A percentile compares a stretch with the other conserved stretches of the same genome.
These are phyloP conservation scores for Ostrea denselamellosa DNA, from an alignment of 1,140 invertebrate genomes.

Conservation along the genomic window DNA sequence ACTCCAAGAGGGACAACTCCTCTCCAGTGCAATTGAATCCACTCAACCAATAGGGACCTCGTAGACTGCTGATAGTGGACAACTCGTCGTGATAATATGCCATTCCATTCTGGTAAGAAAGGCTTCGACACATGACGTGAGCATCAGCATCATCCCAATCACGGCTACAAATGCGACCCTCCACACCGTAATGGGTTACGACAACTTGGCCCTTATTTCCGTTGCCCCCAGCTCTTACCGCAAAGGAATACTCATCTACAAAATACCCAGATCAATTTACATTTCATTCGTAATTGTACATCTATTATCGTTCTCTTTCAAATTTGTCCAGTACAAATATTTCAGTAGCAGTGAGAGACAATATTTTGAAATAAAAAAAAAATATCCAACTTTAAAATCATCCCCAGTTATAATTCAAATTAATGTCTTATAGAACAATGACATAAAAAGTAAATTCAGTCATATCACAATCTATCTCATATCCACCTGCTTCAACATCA, in stretches of 20 bases:
- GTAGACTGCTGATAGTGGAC: constrained; percentile 49
- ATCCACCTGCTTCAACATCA: too few relatives aligned
- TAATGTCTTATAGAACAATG: too few relatives aligned
- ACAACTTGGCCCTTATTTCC: constrained; percentile 62
- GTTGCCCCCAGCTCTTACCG: constrained; percentile 46
- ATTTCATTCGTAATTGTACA: not conserved
- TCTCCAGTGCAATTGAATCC: constrained; percentile 69
- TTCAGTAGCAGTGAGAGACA: not conserved
- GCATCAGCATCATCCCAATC: constrained; percentile 74
- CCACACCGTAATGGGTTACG: constrained; percentile 66
- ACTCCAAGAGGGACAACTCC: constrained; percentile 63
- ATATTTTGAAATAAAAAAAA: not conserved
- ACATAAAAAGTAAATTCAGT: too few relatives aligned
- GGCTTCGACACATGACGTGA: constrained; percentile 64
- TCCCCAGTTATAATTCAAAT: not conserved
- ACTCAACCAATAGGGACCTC: constrained; percentile 73
- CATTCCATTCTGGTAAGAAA: constrained; percentile 62
- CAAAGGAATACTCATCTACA: constrained; percentile 56
- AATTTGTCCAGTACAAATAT: not conserved
- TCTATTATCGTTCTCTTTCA: not conserved
- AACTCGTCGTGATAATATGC: constrained; percentile 66
- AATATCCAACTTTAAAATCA: not conserved
- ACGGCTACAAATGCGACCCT: constrained; percentile 68
- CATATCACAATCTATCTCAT: too few relatives aligned
- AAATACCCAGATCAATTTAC: not conserved